Conservation (phyloP, 2,797 vertebrate genomes). For the Enteromius fasciolatus region DNA sequence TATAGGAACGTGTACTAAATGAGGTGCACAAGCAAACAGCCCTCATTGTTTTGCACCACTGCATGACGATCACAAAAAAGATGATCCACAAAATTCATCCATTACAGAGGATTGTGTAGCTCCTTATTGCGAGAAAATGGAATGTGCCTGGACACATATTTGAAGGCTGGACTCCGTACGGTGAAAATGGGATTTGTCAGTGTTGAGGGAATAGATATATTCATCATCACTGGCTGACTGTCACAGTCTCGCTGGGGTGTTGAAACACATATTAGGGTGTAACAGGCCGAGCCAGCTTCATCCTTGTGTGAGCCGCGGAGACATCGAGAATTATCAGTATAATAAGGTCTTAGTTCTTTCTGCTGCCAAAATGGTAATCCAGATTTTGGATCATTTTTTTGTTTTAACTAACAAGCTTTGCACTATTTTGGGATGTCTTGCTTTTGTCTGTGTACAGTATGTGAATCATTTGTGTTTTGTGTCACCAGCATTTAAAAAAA, state of each 20-base stretch:
- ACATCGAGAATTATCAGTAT: conserved; percentile 40
- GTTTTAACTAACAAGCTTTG: conserved; percentile 30
- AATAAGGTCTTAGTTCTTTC: conserved; percentile 35
- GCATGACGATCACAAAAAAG: background rate
- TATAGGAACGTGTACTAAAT: conserved; percentile 33
- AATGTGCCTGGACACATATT: conserved; percentile 61
- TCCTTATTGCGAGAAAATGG: conserved; percentile 58
- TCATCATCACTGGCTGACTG: conserved; percentile 57
- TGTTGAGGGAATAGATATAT: conserved; percentile 58
- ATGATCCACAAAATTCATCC: conserved; percentile 37
- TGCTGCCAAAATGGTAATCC: conserved; percentile 30
- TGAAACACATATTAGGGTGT: conserved; percentile 44
- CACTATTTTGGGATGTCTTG: conserved; percentile 13
- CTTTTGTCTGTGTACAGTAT: background rate
- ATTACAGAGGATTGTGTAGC: conserved; percentile 37
- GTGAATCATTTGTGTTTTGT: background rate
- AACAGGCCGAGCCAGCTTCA: conserved; percentile 36
- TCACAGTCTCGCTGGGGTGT: conserved; percentile 41
- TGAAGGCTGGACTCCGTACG: conserved; percentile 37
- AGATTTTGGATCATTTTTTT: conserved; percentile 19
- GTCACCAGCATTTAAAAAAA: background rate
- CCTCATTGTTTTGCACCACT: background rate
- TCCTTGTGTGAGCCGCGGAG: conserved; percentile 19
- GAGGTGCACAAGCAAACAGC: conserved; percentile 6
- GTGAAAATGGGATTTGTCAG: conserved; percentile 62